Base-by-base conservation (phyloP, 2,797 vertebrate genomes). In the Buceros bicornis region DNA sequence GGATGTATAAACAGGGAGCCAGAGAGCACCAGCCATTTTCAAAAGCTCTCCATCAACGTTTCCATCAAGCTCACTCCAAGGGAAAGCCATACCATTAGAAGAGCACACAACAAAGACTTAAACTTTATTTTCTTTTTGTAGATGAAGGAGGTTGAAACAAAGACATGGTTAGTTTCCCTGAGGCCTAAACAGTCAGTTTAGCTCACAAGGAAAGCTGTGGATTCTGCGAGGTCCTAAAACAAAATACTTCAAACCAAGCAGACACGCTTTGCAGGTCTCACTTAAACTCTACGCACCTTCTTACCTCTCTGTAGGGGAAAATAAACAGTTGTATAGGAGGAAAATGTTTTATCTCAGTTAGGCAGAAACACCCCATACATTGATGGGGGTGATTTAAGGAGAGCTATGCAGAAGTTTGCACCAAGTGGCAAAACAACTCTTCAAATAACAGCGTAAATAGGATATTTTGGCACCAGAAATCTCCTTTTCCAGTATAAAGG, bases 191-290 rank as follows among this genome's bases (percentile, higher is more conserved):
- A 40, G 29, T 64, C 7, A 8, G 17, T 69, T 29, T 13, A 78
- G 61, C 16, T 42, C 73, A 58, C 31, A 87, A 53, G 11, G 19
- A 62, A 82, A 71, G 57, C 77, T 43, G 21, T 10, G 28, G 24
- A 66, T 69, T 81, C 29, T 12, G 20, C 18, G 31, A 70, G 43
- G 72, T 56, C n/a, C 62, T 73, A 26, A 70, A 86, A 15, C 15
- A 65, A 80, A 89, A 77, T n/a, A 48, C 47, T 79, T 93, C 14
- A n/a, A 87, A 64, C 20, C 20, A 83, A 78, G 31, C n/a, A 72
- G 37, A 31, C 1, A 9, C 0, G 0, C 42, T 64, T 47, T 69
- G 17, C 35, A 21, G 10, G n/a, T 61, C 48, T 64, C n/a, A n/a
- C 67, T 91, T 91, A 61, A 90, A 90, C 42, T 51, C 57, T 50